Evolutionary conservation across 2,113 vertebrate species (phyloP).

Genomic region (Phoenicopterus ruber): DNA sequence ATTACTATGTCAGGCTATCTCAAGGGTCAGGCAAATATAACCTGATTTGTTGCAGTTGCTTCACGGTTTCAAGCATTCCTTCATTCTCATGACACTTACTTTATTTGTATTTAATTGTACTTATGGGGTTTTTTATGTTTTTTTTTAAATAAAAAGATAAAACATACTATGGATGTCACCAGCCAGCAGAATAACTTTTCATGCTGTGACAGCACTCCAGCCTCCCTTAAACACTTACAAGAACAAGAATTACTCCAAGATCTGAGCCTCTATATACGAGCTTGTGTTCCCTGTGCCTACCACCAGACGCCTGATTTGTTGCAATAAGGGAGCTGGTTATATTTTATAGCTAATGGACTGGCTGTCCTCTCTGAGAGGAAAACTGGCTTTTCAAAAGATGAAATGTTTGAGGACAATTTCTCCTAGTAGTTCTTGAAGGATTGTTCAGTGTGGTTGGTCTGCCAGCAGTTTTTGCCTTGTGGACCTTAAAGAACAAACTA

Average conservation of each 20-base stretch:
- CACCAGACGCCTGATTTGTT: not conserved
- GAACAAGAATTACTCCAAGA: not conserved
- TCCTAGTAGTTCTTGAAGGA: not conserved
- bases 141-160: not conserved
- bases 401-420: slow-evolving; percentile 2
- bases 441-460: not conserved
- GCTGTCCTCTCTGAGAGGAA: not conserved
- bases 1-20: not conserved
- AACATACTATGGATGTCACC: not conserved
- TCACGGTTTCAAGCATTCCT: not conserved
- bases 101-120: not conserved
- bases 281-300: not conserved
- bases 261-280: not conserved
- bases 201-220: not conserved
- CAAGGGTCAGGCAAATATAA: not conserved
- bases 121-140: not conserved
- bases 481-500: not conserved
- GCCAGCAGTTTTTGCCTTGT: not conserved
- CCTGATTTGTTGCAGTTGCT: not conserved
- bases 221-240: not conserved
- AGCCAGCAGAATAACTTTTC: not conserved
- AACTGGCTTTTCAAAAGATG: not conserved
- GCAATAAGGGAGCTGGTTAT: not conserved
- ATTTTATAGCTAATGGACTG: not conserved
- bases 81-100: not conserved